Conservation (phyloP, 1,140 invertebrate genomes). For the Drosophila grimshawi region DNA sequence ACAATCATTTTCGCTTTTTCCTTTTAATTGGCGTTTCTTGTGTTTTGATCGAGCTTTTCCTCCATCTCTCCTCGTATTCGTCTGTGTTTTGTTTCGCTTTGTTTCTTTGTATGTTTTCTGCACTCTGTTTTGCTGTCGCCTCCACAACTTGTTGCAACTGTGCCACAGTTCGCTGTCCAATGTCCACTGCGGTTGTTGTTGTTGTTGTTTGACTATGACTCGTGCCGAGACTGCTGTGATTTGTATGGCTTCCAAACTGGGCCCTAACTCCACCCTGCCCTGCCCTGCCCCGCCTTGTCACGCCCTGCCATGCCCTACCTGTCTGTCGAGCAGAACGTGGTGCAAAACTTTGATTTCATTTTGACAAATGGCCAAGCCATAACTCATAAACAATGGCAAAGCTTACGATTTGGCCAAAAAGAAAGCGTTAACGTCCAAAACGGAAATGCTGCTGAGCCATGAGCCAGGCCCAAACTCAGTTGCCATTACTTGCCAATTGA, state of each 20-base stretch:
- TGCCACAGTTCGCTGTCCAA: constrained; percentile 56
- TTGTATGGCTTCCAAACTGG: constrained; percentile 67
- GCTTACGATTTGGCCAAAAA: constrained; percentile 50
- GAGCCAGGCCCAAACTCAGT: constrained; percentile 20
- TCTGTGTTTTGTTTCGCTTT: constrained; percentile 5
- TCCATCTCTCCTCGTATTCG: neutral
- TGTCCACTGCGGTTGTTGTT: constrained; percentile 28
- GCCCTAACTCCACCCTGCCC: neutral
- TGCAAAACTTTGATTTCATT: constrained; percentile 50
- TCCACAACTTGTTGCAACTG: constrained; percentile 71
- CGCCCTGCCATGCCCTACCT: constrained; percentile 11
- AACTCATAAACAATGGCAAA: constrained; percentile 61
- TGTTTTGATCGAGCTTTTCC: constrained; percentile 56
- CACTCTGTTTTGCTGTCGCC: constrained; percentile 68
- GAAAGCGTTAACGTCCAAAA: constrained; percentile 66
- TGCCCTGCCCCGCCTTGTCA: constrained; percentile 26
- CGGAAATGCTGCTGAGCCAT: constrained; percentile 57
- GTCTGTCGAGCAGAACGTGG: constrained; percentile 55
- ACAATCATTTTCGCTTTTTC: constrained; percentile 66
- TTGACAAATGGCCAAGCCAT: constrained; percentile 66
- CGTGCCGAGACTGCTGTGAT: constrained; percentile 16
- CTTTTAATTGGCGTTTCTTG: constrained; percentile 73
- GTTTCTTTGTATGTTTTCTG: constrained; percentile 37
- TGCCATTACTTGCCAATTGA: constrained; percentile 42
- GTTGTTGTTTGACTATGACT: constrained; percentile 4